Percentiles rank a stretch among this genome's conserved stretches.
Evolutionary conservation across 1,140 invertebrate species (phyloP).

Genomic region (Leptinotarsa undecemlineata): DNA sequence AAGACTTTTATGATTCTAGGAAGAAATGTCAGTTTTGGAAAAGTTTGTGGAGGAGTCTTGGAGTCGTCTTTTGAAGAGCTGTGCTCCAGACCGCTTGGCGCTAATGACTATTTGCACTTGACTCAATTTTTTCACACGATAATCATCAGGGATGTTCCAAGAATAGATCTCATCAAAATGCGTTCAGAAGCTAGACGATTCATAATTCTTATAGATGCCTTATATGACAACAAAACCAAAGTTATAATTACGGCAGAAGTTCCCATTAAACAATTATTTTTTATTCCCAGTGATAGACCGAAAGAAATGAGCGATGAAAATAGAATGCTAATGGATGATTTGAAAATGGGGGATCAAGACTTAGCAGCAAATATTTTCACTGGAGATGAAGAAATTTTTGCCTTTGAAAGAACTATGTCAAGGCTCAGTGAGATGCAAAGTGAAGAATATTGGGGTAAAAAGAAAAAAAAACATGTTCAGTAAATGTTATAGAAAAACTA

Average conservation of each 20-base stretch:
- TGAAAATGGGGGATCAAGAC: constrained; percentile 72
- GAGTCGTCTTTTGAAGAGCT: constrained; percentile 90
- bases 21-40: constrained; percentile 84
- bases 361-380: constrained; percentile 88
- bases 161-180: constrained; percentile 70
- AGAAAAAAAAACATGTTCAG: background rate
- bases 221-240: constrained; percentile 92
- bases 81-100: constrained; percentile 88
- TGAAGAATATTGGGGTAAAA: constrained; percentile 78
- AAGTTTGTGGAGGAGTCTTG: constrained; percentile 89
- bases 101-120: constrained; percentile 91
- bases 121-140: constrained; percentile 94
- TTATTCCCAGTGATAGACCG: constrained; percentile 57
- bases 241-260: constrained; percentile 71
- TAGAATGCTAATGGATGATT: constrained; percentile 90
- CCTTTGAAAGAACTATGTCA: constrained; percentile 91
- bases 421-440: constrained; percentile 95
- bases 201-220: constrained; percentile 95
- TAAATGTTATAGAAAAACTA: too few relatives aligned
- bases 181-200: constrained; percentile 90
- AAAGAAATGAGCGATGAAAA: constrained; percentile 71
- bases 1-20: constrained; percentile 84
- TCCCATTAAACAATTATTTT: constrained; percentile 77
- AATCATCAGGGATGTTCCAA: constrained; percentile 87
- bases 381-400: constrained; percentile 96